phyloP scores from a whole-genome alignment of 2,113 vertebrate genomes.

The Sapajus apella region DNA sequence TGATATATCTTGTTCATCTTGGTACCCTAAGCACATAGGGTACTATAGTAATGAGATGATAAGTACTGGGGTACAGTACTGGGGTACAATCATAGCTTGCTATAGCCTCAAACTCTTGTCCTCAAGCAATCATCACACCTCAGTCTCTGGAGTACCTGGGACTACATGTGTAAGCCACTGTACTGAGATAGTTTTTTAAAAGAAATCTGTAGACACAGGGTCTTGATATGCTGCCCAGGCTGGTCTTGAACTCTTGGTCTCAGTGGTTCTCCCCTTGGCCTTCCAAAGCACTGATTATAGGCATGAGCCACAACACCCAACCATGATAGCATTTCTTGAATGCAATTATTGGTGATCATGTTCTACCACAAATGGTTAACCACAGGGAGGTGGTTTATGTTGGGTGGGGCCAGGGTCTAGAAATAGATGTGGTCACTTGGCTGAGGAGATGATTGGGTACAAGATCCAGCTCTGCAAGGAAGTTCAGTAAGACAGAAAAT shows the following conservation, averaged over 20 bases:
- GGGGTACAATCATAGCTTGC: no score
- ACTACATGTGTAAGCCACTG: no score
- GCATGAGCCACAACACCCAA: no score
- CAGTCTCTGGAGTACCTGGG: no score
- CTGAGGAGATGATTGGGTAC: neutral
- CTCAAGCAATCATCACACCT: no score
- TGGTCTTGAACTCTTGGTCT: no score
- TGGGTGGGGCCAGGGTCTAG: neutral
- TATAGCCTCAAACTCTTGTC: no score
- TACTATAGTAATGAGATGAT: neutral
- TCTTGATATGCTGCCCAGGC: no score
- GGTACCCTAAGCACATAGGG: neutral
- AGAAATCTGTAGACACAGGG: no score
- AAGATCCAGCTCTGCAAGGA: neutral
- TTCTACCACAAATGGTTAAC: neutral
- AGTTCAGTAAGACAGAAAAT: neutral
- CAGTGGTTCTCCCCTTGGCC: no score
- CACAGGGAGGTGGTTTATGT: neutral
- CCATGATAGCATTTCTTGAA: neutral
- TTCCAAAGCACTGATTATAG: no score
- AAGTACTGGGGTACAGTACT: neutral
- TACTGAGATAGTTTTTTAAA: no score
- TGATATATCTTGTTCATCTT: neutral
- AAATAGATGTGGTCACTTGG: constrained; percentile 40
- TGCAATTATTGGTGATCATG: neutral